Evolutionary conservation across 2,888 invertebrate species (phyloP).

Genomic region (Metalampra italica): DNA sequence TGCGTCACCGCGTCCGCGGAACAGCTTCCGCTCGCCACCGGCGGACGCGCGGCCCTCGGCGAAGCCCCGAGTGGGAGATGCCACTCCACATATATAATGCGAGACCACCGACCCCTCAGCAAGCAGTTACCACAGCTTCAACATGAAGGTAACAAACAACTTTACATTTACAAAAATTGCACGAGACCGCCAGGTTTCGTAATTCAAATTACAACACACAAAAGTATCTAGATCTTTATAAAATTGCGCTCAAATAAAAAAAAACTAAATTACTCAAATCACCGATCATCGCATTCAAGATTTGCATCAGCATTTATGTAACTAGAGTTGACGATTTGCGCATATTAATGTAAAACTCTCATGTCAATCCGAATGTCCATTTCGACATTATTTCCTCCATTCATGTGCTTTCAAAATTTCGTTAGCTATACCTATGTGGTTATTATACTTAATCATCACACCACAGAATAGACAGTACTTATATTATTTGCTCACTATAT

Average conservation of each 20-base stretch:
- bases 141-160: constrained; percentile 63
- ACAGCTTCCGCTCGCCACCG: constrained; percentile 64
- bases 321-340: background rate
- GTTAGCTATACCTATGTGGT: background rate
- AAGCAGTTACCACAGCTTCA: constrained; percentile 69
- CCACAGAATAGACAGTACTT: background rate
- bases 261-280: background rate
- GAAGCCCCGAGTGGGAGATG: constrained; percentile 57
- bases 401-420: background rate
- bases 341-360: background rate
- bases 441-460: background rate
- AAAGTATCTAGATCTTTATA: background rate
- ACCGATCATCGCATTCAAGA: background rate
- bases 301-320: background rate
- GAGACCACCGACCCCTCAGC: constrained; percentile 49
- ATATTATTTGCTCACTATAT: background rate
- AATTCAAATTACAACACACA: background rate
- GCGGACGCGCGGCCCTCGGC: constrained; percentile 30
- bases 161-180: constrained; percentile 2
- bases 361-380: background rate
- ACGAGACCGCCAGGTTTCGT: background rate
- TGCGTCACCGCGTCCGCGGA: constrained; percentile 54
- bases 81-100: constrained; percentile 55
- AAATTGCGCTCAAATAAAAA: background rate
- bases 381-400: background rate